A percentile compares a stretch with the other conserved stretches of the same genome.
phyloP scores from a whole-genome alignment of 2,888 invertebrate species.

The Mongoloraphidia duomilia region DNA sequence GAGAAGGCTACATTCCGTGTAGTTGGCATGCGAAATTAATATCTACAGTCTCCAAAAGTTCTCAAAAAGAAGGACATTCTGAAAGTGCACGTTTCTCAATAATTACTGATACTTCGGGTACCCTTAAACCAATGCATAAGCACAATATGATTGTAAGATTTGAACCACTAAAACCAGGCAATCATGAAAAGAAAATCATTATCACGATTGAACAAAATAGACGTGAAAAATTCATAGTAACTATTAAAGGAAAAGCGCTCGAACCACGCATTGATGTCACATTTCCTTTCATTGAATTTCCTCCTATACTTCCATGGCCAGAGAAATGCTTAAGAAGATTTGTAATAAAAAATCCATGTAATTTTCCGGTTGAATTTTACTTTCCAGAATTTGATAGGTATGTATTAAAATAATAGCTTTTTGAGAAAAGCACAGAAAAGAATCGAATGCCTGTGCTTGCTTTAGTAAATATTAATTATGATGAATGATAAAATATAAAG shows the following conservation, averaged over 20 bases:
- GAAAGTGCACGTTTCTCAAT: conserved; percentile 20
- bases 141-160: conserved; percentile 40
- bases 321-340: conserved; percentile 41
- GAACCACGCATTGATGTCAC: conserved; percentile 36
- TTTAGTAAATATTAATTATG: no score
- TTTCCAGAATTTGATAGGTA: conserved; percentile 52
- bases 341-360: conserved; percentile 45
- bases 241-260: conserved; percentile 37
- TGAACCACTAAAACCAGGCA: conserved; percentile 36
- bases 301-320: conserved; percentile 47
- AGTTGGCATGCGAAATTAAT: conserved; percentile 32
- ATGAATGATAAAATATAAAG: no score
- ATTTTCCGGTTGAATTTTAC: conserved; percentile 51
- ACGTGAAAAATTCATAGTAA: conserved; percentile 31
- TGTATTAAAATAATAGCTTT: conserved; percentile 15
- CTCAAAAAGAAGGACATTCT: conserved; percentile 11
- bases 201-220: conserved; percentile 35
- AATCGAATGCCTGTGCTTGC: no score
- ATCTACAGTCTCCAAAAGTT: conserved; percentile 6
- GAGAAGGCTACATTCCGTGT: conserved; percentile 40
- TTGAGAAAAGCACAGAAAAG: no score
- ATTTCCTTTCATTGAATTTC: conserved; percentile 38
- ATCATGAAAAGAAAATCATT: conserved; percentile 21
- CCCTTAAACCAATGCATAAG: conserved; percentile 34
- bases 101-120: conserved; percentile 31